Base-by-base conservation (phyloP, 1,140 invertebrate genomes). In the Drosophila elegans region DNA sequence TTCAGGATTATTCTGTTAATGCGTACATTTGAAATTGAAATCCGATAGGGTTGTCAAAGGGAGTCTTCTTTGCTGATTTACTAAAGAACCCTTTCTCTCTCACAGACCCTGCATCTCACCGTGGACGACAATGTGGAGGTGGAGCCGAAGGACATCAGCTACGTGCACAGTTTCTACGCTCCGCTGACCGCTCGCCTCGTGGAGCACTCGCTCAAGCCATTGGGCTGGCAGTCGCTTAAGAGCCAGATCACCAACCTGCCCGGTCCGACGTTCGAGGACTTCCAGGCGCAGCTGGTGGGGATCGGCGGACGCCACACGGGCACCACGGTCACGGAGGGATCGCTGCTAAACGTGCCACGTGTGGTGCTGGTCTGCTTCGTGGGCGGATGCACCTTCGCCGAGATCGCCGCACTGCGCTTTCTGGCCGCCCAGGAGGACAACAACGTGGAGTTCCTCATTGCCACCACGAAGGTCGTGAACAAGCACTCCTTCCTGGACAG, bases 341-440 rank as follows among this genome's bases (percentile, higher is more conserved):
- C 95, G 0, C 93, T 94, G 49, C 94, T 94, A 7, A 96, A 97
- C 67, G 94, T 94, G 48, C 94, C 96, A 1, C 95, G 95, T 84
- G 95, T 98, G 1, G 96, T 98, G n/a, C 92, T 99, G 4, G 97
- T 99, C 1, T 98, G 98, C 91, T 99, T 99, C 91, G 95, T 99
- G 21, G 98, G 98, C 10, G 98, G 98, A 3, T 98, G 98, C 91
- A 99, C 98, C 0, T 99, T 96, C 94, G 97, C 98, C 3, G 98
- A 99, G 93, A 96, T 99, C 80, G 97, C 98, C 2, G 97, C 98
- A 0, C 93, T 99, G 2, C 94, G 98, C 73, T 98, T 97, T 92
- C 93, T 99, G 4, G 97, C 98, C 6, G 96, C 98, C 85, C 96
- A 98, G 92, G 97, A 98, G 93, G 98, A 99, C 77, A 95, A 96